Base-by-base conservation (phyloP, 2,888 invertebrate species). In the Plebejus argus region DNA sequence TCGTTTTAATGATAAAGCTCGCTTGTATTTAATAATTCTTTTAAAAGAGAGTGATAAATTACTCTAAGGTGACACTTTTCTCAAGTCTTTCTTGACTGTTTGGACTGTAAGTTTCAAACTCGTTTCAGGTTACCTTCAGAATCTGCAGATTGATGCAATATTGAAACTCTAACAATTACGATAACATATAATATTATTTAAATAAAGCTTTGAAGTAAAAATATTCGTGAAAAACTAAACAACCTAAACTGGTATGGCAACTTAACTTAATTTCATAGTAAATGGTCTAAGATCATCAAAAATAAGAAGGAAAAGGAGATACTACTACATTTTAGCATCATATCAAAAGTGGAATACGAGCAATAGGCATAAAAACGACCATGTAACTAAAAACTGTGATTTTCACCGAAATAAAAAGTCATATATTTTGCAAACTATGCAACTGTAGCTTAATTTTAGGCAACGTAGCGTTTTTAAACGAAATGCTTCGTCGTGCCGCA, bases 31-130 rank as follows among this genome's bases (percentile, higher is more conserved):
- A 74, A 53, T 74, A 74, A 28, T 74, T 49, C 28, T 74, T 74
- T 49, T 74, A 53, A 74, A 74, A 45, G 23, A 6, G 23, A 49
- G 49, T 74, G 74, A 53, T 74, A 74, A 74, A 74, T 74, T 49
- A 74, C 74, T 74, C 28, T 49, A 23, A 23, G 49, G 23, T 49
- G 74, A 74, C 74, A 74, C 74, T 74, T 74, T 74, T 49, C 49
- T 74, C 49, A 74, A 72, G 49, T 72, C 39, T 45, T 23, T 28
- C 45, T 20, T 45, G 72, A 53, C 74, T 53, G 28, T 28, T 49
- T 74, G 15, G 72, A 28, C 28, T 28, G 49, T 45, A 72, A 39
- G 12, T 74, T 74, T 53, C 49, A 49, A 74, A 74, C 74, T 74
- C 15, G 71, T 70, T 70, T n/a, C 70, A 70, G 35, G n/a, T 28